Evolutionary conservation across 1,140 invertebrate species (phyloP), one percentile per base, ranked within the genome.

Genomic region (Cotesia vestalis): DNA sequence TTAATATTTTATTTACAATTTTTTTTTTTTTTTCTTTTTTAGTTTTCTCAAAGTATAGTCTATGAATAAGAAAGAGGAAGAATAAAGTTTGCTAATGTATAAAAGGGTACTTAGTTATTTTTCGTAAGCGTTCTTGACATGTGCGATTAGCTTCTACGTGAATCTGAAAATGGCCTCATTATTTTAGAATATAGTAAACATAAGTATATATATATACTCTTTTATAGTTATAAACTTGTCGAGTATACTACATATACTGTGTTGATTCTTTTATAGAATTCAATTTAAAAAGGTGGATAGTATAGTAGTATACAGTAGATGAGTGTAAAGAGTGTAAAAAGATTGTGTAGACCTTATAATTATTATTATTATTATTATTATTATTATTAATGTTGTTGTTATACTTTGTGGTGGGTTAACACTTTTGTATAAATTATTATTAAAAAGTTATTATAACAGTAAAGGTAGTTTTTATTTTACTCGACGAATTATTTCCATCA

Each of bases 131-230:
- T 60, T 60, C 62, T 64, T 64, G 62, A 64, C 62, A 46, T 40
- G 62, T 64, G 62, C 62, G 62, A 64, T 64, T 64, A 64, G 62
- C 66, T 53, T 40, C 40, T 57, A 57, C 4, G 9, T 57, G 46
- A 14, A 53, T 67, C 66, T 14, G 52, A 53, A 57, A 57, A 67
- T 53, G 66, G 27, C 14, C 66, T 67, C 40, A 67, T 67, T 57
- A 53, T 67, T 67, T 67, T 67, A 55, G 12, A 9, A 67, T 11
- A 14, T 20, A 20, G 20, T 20, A 20, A 1, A 20, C 20, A 20
- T 20, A 20, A 20, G 20, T 2, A 20, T 20, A 20, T 20, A 20
- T 20, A 20, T 20, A 20, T 20, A 20, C 20, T 20, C 20, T 20
- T 20, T 20, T 20, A 20, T 20, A 20, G 20, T 20, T 20, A 11